Conservation (phyloP, 2,888 invertebrate genomes). For the Agrotis segetum region DNA sequence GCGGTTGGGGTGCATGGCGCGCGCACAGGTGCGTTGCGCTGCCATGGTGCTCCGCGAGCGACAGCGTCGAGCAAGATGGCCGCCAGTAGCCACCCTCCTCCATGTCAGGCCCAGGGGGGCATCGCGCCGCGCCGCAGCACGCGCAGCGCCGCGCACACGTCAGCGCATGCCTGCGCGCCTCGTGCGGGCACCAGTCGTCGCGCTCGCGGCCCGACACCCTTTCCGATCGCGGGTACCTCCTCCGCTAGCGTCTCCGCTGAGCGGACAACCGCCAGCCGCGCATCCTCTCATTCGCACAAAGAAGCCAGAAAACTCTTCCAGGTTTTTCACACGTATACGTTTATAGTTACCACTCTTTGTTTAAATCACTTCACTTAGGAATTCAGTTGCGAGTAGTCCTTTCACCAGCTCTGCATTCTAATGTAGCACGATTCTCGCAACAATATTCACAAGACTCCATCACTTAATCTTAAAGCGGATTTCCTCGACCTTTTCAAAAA, state of each 20-base stretch:
- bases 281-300: constrained; percentile 85
- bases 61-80: constrained; percentile 89
- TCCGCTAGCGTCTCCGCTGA: constrained; percentile 84
- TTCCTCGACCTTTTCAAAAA: constrained; percentile 74
- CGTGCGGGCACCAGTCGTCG: constrained; percentile 90
- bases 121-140: constrained; percentile 90
- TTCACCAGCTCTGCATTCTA: constrained; percentile 64
- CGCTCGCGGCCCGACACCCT: constrained; percentile 91
- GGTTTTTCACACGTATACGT: constrained; percentile 58
- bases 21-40: constrained; percentile 87
- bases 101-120: constrained; percentile 87
- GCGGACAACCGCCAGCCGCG: constrained; percentile 81
- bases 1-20: constrained; percentile 84
- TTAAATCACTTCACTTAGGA: constrained; percentile 58
- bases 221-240: constrained; percentile 79
- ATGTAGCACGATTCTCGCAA: constrained; percentile 51
- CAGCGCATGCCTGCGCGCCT: constrained; percentile 90
- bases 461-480: constrained; percentile 68
- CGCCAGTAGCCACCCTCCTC: constrained; percentile 90
- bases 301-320: constrained; percentile 64
- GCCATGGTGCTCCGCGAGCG: constrained; percentile 88
- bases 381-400: constrained; percentile 68
- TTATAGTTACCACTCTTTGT: constrained; percentile 55
- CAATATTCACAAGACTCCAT: constrained; percentile 78
- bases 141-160: constrained; percentile 90